Conservation (phyloP, 2,113 vertebrate genomes). For the Ranitomeya variabilis region DNA sequence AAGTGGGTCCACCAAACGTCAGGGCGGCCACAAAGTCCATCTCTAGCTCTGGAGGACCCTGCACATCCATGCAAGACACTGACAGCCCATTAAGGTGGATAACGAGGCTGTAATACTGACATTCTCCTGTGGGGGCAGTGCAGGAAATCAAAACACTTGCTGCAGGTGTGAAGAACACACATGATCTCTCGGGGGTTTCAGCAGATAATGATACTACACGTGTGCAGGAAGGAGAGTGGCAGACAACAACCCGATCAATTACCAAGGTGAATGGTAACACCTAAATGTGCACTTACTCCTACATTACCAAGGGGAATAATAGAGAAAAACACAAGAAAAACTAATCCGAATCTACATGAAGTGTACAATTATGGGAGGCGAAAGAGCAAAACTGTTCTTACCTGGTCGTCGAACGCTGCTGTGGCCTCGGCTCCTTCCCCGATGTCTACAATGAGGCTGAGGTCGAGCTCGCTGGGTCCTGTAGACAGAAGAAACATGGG, state of each 20-base stretch:
- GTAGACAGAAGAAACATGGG: constrained; percentile 52
- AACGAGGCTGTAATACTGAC: too few relatives aligned
- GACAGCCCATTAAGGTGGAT: too few relatives aligned
- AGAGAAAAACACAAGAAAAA: background rate
- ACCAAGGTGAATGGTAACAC: background rate
- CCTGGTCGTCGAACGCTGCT: constrained; percentile 87
- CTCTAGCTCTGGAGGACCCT: too few relatives aligned
- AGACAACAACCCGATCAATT: background rate
- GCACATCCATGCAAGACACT: too few relatives aligned
- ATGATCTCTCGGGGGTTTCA: too few relatives aligned
- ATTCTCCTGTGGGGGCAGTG: too few relatives aligned
- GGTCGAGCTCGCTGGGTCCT: constrained; percentile 86
- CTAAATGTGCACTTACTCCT: background rate
- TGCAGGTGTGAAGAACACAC: too few relatives aligned
- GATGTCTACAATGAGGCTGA: constrained; percentile 79
- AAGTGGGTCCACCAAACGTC: too few relatives aligned
- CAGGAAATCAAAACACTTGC: too few relatives aligned
- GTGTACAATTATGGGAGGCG: background rate
- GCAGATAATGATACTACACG: too few relatives aligned
- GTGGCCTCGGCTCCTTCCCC: constrained; percentile 75
- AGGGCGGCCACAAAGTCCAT: too few relatives aligned
- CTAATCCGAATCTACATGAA: background rate
- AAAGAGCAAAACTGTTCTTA: constrained; percentile 61
- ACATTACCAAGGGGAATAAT: background rate
- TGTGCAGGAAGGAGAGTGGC: too few relatives aligned